A percentile compares a stretch with the other conserved stretches of the same genome.
Conservation (phyloP, 2,797 vertebrate genomes). For the Sebastes trivittatus region DNA sequence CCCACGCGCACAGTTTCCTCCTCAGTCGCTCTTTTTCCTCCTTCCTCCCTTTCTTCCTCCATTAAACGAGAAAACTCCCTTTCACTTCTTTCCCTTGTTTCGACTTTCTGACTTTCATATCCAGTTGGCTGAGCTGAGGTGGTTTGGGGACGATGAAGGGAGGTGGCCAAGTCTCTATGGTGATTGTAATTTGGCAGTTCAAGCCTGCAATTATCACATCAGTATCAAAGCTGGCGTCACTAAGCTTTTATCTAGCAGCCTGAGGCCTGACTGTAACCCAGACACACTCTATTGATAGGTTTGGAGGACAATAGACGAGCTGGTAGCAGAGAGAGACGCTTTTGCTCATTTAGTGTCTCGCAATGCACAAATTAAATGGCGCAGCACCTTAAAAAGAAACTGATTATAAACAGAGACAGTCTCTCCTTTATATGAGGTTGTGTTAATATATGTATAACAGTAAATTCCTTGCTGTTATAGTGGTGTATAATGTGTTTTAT, state of each 20-base stretch:
- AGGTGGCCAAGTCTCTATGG: conserved; percentile 25
- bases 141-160: conserved; percentile 2
- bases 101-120: neutral
- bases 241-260: conserved; percentile 38
- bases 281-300: conserved; percentile 29
- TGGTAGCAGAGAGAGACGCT: conserved; percentile 14
- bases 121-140: neutral
- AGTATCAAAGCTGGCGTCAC: conserved; percentile 45
- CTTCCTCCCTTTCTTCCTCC: neutral
- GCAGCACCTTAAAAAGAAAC: neutral
- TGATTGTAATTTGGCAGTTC: conserved; percentile 50
- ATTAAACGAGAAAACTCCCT: neutral
- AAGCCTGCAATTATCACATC: conserved; percentile 64
- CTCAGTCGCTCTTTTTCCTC: neutral
- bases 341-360: conserved; percentile 18
- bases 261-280: conserved; percentile 28
- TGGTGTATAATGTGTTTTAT: neutral
- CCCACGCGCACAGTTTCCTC: conserved; percentile 21
- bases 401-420: neutral
- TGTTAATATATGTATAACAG: neutral
- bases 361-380: conserved; percentile 22
- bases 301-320: conserved; percentile 29
- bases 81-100: neutral
- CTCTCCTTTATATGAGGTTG: neutral
- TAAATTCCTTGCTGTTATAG: neutral